phyloP scores from a whole-genome alignment of 2,888 invertebrate species.

The Orchesella flavescens region DNA sequence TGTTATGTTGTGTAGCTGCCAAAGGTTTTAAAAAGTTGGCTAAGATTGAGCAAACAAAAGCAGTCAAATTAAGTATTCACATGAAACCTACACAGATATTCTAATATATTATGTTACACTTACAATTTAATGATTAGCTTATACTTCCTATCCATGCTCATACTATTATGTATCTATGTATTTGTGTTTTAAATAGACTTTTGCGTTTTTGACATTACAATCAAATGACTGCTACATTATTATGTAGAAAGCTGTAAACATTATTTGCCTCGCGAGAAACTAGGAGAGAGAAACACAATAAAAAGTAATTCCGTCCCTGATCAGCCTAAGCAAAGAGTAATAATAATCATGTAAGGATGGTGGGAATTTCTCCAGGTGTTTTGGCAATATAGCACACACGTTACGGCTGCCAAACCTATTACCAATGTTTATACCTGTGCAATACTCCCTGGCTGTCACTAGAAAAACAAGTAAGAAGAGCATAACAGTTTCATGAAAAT shows the following conservation, averaged over 20 bases:
- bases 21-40: background rate
- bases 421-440: constrained; percentile 47
- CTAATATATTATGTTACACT: no score
- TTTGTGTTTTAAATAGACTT: background rate
- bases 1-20: no score
- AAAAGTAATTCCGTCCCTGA: constrained; percentile 43
- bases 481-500: constrained; percentile 45
- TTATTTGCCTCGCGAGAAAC: constrained; percentile 19
- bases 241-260: constrained; percentile 39
- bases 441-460: constrained; percentile 32
- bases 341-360: constrained; percentile 58
- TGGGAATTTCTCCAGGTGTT: constrained; percentile 49
- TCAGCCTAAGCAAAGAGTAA: constrained; percentile 35
- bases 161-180: no score
- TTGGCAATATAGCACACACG: constrained; percentile 54
- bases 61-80: constrained; percentile 30
- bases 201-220: no score
- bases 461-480: constrained; percentile 13
- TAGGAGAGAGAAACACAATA: constrained; percentile 35
- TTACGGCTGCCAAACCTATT: constrained; percentile 59
- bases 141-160: no score
- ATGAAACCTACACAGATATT: background rate
- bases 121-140: no score
- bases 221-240: constrained; percentile 6
- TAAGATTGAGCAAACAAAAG: background rate